These are phyloP conservation scores for Pseudococcus viburni DNA, from an alignment of 2,888 invertebrate genomes.

Conservation along the genomic window DNA sequence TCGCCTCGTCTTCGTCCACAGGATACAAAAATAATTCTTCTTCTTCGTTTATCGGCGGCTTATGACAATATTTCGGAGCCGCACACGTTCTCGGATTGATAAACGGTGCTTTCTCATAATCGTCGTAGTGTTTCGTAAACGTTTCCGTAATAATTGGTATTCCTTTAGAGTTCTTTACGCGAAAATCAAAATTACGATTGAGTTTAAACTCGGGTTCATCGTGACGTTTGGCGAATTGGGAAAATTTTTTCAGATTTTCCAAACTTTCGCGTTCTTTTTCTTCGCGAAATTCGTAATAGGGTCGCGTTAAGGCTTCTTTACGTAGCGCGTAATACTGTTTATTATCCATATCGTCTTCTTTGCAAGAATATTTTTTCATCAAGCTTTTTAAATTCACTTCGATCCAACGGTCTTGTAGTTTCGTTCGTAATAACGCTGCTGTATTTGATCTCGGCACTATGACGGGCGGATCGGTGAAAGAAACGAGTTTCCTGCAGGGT, in stretches of 20 bases:
- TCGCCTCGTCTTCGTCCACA: neutral
- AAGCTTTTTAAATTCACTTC: constrained; percentile 29
- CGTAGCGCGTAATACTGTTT: neutral
- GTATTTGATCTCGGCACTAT: constrained; percentile 15
- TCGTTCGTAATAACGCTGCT: neutral
- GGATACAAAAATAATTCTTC: constrained; percentile 47
- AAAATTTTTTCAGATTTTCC: constrained; percentile 42
- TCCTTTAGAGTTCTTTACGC: neutral
- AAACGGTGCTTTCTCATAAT: constrained; percentile 46
- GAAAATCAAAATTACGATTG: constrained; percentile 50
- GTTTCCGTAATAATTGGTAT: constrained; percentile 41
- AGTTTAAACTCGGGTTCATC: neutral
- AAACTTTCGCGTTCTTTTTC: constrained; percentile 46
- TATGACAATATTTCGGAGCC: neutral
- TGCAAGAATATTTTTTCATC: constrained; percentile 46
- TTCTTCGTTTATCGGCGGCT: neutral
- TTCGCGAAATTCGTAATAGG: neutral
- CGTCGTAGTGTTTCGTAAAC: constrained; percentile 1
- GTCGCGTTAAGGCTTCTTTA: constrained; percentile 13
- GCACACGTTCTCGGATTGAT: neutral
- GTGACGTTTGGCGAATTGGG: neutral
- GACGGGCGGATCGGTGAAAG: neutral
- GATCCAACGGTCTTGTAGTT: constrained; percentile 31
- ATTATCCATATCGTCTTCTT: neutral
- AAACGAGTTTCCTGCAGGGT: neutral